Conservation (phyloP, 1,140 invertebrate genomes). For the Phymastichus coffea region DNA sequence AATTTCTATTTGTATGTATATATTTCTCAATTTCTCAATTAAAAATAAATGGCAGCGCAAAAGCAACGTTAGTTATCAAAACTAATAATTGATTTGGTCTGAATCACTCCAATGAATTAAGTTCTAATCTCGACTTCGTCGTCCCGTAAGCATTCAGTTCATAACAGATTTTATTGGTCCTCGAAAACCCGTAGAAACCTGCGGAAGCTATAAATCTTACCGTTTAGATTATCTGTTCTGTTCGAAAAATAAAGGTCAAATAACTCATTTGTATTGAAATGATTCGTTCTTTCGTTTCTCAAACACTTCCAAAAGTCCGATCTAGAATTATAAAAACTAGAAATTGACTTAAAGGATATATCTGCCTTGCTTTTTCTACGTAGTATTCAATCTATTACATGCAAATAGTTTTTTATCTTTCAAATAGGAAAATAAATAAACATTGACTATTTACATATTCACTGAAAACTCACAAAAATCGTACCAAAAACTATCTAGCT, state of each 20-base stretch:
- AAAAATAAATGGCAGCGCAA: too few relatives aligned
- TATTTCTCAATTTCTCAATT: too few relatives aligned
- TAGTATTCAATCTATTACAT: slow-evolving; percentile 10
- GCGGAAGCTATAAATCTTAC: slow-evolving; percentile 6
- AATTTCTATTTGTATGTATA: too few relatives aligned
- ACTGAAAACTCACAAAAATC: background rate
- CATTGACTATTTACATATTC: background rate
- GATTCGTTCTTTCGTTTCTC: slow-evolving; percentile 3
- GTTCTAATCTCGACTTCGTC: too few relatives aligned
- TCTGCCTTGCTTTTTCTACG: background rate
- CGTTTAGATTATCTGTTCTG: slow-evolving; percentile 1
- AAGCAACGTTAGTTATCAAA: too few relatives aligned
- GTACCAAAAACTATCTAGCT: too few relatives aligned
- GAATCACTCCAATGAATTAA: too few relatives aligned
- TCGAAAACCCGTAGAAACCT: background rate
- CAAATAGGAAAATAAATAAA: background rate
- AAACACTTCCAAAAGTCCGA: slow-evolving; percentile 3
- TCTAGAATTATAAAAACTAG: slow-evolving; percentile 22
- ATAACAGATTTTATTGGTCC: background rate
- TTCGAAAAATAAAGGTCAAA: slow-evolving; percentile 17
- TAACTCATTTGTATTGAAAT: slow-evolving; percentile 23
- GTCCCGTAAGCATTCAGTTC: background rate
- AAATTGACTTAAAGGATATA: background rate
- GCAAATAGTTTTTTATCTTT: slow-evolving; percentile 1
- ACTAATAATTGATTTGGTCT: too few relatives aligned